These are phyloP conservation scores for Proctacanthus coquilletti DNA, from an alignment of 1,140 invertebrate genomes.

Conservation along the genomic window DNA sequence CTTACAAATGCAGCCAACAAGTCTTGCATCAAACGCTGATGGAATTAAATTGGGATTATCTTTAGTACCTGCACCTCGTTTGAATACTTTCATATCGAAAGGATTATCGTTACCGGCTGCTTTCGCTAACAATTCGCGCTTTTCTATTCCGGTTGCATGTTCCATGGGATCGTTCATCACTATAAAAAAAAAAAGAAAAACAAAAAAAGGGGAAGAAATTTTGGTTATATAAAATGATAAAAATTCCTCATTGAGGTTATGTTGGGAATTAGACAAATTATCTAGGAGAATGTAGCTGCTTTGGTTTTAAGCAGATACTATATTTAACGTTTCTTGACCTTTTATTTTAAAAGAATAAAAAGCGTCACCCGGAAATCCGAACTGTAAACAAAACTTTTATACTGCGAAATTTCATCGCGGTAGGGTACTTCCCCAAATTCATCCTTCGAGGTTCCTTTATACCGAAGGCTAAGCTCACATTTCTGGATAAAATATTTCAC, in stretches of 20 bases:
- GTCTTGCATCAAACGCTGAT: conserved; percentile 71
- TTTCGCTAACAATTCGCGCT: conserved; percentile 70
- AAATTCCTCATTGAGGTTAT: background rate
- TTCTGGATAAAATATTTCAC: conserved; percentile 1
- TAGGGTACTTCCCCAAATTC: too few species aligned
- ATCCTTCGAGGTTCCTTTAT: too few species aligned
- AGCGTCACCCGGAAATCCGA: background rate
- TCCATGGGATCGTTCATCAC: conserved; percentile 74
- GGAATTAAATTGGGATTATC: conserved; percentile 78
- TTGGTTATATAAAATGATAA: background rate
- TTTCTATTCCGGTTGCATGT: conserved; percentile 84
- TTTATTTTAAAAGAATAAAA: conserved; percentile 15
- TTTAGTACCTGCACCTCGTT: conserved; percentile 66
- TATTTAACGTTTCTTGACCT: conserved; percentile 7
- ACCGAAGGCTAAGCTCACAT: too few species aligned
- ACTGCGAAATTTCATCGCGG: too few species aligned
- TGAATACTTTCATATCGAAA: conserved; percentile 67
- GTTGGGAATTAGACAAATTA: conserved; percentile 3
- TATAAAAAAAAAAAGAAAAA: conserved; percentile 25
- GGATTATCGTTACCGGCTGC: conserved; percentile 82
- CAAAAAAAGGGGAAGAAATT: background rate
- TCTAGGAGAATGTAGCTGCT: conserved; percentile 4
- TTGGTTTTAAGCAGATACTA: conserved; percentile 7
- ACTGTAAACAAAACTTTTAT: too few species aligned
- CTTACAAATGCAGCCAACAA: conserved; percentile 89